phyloP scores from a whole-genome alignment of 2,797 vertebrate genomes.

The Thripadectes ignobilis region DNA sequence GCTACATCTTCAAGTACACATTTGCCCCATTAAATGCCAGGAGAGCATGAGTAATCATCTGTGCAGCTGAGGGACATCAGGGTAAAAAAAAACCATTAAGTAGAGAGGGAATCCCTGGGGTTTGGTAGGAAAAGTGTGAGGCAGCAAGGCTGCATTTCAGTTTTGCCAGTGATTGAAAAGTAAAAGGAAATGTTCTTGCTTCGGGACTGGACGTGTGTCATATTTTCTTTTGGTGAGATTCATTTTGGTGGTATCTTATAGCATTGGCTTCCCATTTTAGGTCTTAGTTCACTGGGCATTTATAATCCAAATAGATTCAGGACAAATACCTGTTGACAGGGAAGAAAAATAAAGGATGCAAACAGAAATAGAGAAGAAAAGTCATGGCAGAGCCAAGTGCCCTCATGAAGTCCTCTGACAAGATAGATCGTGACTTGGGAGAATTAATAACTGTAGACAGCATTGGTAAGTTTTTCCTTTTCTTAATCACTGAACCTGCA shows the following conservation, averaged over 20 bases:
- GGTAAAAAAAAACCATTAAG: background rate
- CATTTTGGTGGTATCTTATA: background rate
- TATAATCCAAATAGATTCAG: conserved; percentile 16
- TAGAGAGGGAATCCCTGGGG: background rate
- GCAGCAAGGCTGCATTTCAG: background rate
- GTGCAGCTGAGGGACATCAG: background rate
- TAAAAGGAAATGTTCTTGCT: background rate
- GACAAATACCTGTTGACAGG: conserved; percentile 38
- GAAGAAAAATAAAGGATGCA: conserved; percentile 41
- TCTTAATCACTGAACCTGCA: conserved; percentile 17
- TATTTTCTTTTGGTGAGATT: background rate
- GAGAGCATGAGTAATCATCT: background rate
- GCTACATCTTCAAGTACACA: background rate
- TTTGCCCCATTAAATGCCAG: background rate
- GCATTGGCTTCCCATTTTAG: conserved; percentile 20
- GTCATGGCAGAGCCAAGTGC: background rate
- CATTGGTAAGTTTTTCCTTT: conserved; percentile 53
- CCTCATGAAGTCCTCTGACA: conserved; percentile 30
- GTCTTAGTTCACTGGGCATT: conserved; percentile 19
- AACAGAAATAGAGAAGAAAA: conserved; percentile 36
- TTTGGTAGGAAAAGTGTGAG: background rate
- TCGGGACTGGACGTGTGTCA: background rate
- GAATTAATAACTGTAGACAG: conserved; percentile 48
- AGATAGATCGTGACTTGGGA: conserved; percentile 44
- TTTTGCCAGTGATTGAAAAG: background rate